Base-by-base conservation (phyloP, 1,140 invertebrate species). In the Drosophila simulans region DNA sequence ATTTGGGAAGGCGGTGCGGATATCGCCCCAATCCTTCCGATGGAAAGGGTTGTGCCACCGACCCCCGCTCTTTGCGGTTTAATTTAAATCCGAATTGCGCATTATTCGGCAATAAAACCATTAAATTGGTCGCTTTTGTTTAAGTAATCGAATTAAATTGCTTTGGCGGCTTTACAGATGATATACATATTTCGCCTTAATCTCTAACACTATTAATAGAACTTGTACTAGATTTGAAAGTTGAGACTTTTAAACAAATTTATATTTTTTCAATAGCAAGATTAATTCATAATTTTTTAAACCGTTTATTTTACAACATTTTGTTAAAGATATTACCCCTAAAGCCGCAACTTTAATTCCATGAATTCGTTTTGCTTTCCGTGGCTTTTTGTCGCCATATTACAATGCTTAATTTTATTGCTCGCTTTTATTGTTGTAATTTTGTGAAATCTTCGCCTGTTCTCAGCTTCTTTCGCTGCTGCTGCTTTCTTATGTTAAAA, bases 371-470 rank as follows among this genome's bases (percentile, higher is more conserved):
- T 70, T 56, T 43, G 39, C 37, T 63, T 56, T 35, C 39, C 40
- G 43, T 66, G 62, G 55, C 65, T 63, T 64, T 59, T 80, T 85
- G 66, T 74, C 68, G 76, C 76, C 75, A 84, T 89, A 84, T 89
- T 89, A 80, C 80, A 89, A 78, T 89, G 84, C 77, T 89, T 89
- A 89, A 89, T 89, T 89, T 89, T 89, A 89, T 89, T 89, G 84
- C 66, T 80, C 75, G 72, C 62, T 84, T 89, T 89, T 89, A 89
- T 89, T 89, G 70, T 89, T 89, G 84, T 89, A 77, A 89, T 89
- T 89, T 81, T 78, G 75, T 78, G 73, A 86, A 86, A 70, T 70
- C 66, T 70, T 70, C 35, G 64, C 35, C 35, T 40, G 64, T 40
- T 69, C 11, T 7, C 3, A 10, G 34, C 8, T 42, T 45, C 39